Evolutionary conservation across 2,113 vertebrate species (phyloP).

Genomic region (Tautogolabrus adspersus): DNA sequence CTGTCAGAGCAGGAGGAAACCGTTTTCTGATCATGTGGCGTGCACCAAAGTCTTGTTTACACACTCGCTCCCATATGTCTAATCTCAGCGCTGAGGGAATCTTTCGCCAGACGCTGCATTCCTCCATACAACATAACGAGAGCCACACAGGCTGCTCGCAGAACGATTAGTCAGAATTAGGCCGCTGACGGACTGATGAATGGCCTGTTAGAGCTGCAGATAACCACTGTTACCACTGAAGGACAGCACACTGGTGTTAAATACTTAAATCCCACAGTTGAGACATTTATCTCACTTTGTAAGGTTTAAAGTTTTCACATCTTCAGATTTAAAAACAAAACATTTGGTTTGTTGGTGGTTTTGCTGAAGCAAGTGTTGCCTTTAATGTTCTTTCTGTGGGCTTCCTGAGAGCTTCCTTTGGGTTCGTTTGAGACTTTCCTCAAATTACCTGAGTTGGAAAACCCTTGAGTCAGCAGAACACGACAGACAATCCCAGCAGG

Average conservation of each 20-base stretch:
- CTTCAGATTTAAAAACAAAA: too few relatives aligned
- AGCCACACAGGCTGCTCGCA: conserved; percentile 11
- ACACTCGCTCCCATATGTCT: conserved; percentile 27
- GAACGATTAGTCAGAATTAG: conserved; percentile 27
- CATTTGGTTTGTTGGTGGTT: neutral
- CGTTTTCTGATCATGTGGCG: conserved; percentile 55
- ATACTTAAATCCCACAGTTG: neutral
- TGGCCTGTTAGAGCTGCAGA: conserved; percentile 9
- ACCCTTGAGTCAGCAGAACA: neutral
- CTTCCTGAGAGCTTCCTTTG: neutral
- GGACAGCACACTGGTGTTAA: neutral
- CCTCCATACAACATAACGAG: conserved; percentile 23
- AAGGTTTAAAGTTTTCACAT: neutral
- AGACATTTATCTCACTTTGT: neutral
- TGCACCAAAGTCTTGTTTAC: conserved; percentile 39
- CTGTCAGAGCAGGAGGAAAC: conserved; percentile 33
- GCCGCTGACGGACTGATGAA: conserved; percentile 35
- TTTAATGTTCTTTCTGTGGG: neutral
- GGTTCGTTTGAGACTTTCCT: neutral
- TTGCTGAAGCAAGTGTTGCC: neutral
- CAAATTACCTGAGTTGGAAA: neutral
- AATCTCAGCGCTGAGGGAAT: conserved; percentile 35
- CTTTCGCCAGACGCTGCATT: conserved; percentile 31
- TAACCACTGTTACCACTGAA: conserved; percentile 2
- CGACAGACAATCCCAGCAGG: neutral